Percentiles rank a stretch among this genome's conserved stretches.
Evolutionary conservation across 2,888 invertebrate species (phyloP).

Genomic region (Dynastes hyllus): DNA sequence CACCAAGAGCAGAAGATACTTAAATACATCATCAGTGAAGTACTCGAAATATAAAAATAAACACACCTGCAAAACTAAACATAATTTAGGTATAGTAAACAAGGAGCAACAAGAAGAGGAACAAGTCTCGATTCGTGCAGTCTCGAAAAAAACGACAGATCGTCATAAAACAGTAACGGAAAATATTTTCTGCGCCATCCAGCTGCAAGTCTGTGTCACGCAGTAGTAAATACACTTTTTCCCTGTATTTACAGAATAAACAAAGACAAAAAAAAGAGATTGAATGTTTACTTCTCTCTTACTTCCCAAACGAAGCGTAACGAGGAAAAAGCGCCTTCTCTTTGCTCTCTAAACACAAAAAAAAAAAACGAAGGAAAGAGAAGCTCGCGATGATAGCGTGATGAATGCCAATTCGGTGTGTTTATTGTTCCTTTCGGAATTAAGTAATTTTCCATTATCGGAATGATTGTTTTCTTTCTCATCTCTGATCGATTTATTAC

Average conservation of each 20-base stretch:
- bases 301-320: background rate
- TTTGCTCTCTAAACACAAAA: background rate
- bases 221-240: slow-evolving; percentile 24
- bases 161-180: background rate
- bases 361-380: background rate
- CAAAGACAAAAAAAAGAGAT: slow-evolving; percentile 3
- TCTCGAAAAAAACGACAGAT: background rate
- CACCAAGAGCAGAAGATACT: background rate
- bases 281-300: slow-evolving; percentile 17
- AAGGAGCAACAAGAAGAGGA: background rate
- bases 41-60: slow-evolving; percentile 11
- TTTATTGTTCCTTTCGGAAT: slow-evolving; percentile 43
- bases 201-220: slow-evolving; percentile 1
- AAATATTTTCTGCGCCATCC: background rate
- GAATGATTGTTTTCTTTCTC: slow-evolving; percentile 43
- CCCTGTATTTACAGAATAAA: slow-evolving; percentile 22
- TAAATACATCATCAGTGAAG: slow-evolving; percentile 6
- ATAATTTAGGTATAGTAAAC: background rate
- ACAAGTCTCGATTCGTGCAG: background rate
- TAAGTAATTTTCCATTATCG: slow-evolving; percentile 46
- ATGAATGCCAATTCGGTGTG: slow-evolving; percentile 24
- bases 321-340: background rate
- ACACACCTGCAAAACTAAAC: slow-evolving; percentile 23
- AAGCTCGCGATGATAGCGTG: slow-evolving; percentile 25
- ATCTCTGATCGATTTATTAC: slow-evolving; percentile 40